Evolutionary conservation across 30 jellyfish, hydroid and myxozoan species (phyloP).

Genomic region (Cassiopea xamachana): DNA sequence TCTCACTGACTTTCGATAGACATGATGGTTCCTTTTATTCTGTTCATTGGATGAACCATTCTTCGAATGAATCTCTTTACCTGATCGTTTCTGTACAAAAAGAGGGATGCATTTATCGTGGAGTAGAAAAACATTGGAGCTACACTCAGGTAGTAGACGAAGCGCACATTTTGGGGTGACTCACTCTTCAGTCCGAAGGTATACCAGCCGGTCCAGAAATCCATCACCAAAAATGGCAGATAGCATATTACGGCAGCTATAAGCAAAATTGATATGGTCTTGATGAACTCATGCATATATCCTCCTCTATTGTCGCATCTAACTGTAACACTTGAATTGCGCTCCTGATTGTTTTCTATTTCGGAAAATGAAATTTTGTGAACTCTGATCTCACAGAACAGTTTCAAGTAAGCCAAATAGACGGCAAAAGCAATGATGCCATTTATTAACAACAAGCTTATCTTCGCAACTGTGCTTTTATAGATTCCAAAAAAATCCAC

Average conservation of each 20-base stretch:
- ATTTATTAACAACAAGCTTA: conserved; percentile 22
- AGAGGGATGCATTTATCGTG: conserved; percentile 6
- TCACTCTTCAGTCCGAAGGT: conserved; percentile 17
- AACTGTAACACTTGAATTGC: not conserved
- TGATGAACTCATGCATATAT: conserved; percentile 30
- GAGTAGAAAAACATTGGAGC: conserved; percentile 22
- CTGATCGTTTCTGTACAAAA: conserved; percentile 38
- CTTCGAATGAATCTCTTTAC: not conserved
- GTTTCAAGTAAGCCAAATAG: conserved; percentile 39
- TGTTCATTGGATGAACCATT: not conserved
- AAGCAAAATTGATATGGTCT: conserved; percentile 34
- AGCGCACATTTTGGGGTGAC: conserved; percentile 55
- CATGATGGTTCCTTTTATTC: not conserved
- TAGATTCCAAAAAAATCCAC: conserved; percentile 21
- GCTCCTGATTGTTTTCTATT: not conserved
- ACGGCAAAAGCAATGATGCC: conserved; percentile 16
- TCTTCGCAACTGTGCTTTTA: not conserved
- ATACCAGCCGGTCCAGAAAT: conserved; percentile 59
- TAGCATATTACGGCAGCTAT: conserved; percentile 39
- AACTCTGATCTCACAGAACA: conserved; percentile 16
- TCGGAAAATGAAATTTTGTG: conserved; percentile 22
- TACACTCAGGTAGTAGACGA: conserved; percentile 19
- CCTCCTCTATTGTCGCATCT: not conserved
- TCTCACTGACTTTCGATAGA: not conserved
- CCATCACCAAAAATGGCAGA: conserved; percentile 43